phyloP scores from a whole-genome alignment of 2,888 invertebrate species.

The Pegoplata infirma region DNA sequence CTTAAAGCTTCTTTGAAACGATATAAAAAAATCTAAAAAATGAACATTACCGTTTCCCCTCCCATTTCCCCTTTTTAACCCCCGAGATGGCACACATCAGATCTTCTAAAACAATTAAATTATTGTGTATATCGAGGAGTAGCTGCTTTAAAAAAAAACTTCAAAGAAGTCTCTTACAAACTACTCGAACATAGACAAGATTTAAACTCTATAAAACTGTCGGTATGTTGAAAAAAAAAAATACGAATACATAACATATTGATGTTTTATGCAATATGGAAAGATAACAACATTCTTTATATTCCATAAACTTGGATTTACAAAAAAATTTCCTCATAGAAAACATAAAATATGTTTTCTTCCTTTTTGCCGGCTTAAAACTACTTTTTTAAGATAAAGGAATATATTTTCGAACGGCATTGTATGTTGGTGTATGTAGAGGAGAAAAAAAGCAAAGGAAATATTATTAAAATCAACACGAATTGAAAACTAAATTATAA shows the following conservation, averaged over 20 bases:
- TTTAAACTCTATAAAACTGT: neutral
- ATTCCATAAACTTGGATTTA: neutral
- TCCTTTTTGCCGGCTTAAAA: neutral
- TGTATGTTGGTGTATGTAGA: neutral
- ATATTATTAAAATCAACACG: constrained; percentile 42
- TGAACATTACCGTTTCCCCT: too few species aligned
- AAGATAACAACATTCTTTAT: too few species aligned
- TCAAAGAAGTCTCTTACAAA: constrained; percentile 30
- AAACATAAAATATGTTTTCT: neutral
- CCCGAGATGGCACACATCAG: too few species aligned
- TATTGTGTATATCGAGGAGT: too few species aligned
- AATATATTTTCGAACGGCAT: neutral
- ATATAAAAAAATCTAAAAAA: too few species aligned
- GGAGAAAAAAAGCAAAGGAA: neutral
- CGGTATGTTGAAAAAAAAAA: constrained; percentile 24
- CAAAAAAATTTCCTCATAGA: neutral
- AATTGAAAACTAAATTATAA: constrained; percentile 46
- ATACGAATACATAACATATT: neutral
- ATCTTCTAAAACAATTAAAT: too few species aligned
- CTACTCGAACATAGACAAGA: constrained; percentile 22
- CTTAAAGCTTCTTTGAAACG: too few species aligned
- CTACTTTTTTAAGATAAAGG: neutral
- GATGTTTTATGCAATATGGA: neutral
- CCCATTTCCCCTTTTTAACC: too few species aligned
- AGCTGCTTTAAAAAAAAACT: too few species aligned